Conservation (phyloP, 2,888 invertebrate species). For the Xylocampa areola region DNA sequence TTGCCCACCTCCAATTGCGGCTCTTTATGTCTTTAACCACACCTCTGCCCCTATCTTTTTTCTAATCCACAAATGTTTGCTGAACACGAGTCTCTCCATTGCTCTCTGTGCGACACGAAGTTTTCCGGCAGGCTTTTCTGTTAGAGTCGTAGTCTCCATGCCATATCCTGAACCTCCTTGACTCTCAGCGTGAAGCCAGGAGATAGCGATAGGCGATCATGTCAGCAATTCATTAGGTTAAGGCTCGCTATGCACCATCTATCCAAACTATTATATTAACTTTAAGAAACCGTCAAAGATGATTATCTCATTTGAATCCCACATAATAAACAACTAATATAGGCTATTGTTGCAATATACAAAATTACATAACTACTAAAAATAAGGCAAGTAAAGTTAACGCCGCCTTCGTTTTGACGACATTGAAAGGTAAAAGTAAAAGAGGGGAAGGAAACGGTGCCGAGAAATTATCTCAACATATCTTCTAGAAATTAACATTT, state of each 20-base stretch:
- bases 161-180: slow-evolving; percentile 98
- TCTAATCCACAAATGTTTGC: too few relatives aligned
- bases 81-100: too few relatives aligned
- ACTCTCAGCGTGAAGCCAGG: slow-evolving; percentile 99
- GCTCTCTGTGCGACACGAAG: too few relatives aligned
- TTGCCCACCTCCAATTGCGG: too few relatives aligned
- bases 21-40: too few relatives aligned
- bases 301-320: slow-evolving; percentile 66
- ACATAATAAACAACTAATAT: too few relatives aligned
- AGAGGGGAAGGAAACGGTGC: neutral
- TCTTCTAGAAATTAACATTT: slow-evolving; percentile 6
- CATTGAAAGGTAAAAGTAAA: slow-evolving; percentile 14
- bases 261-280: slow-evolving; percentile 70
- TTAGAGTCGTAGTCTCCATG: too few relatives aligned
- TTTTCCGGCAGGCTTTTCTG: too few relatives aligned
- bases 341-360: neutral
- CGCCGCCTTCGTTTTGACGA: slow-evolving; percentile 7
- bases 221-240: slow-evolving; percentile 75
- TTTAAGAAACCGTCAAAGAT: slow-evolving; percentile 84
- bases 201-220: slow-evolving; percentile 94
- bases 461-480: slow-evolving; percentile 12
- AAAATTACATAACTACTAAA: slow-evolving; percentile 25
- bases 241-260: slow-evolving; percentile 72
- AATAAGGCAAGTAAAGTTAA: slow-evolving; percentile 8
- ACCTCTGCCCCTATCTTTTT: too few relatives aligned